These are phyloP conservation scores for Columba guinea DNA, from an alignment of 2,797 vertebrate genomes.

Conservation along the genomic window DNA sequence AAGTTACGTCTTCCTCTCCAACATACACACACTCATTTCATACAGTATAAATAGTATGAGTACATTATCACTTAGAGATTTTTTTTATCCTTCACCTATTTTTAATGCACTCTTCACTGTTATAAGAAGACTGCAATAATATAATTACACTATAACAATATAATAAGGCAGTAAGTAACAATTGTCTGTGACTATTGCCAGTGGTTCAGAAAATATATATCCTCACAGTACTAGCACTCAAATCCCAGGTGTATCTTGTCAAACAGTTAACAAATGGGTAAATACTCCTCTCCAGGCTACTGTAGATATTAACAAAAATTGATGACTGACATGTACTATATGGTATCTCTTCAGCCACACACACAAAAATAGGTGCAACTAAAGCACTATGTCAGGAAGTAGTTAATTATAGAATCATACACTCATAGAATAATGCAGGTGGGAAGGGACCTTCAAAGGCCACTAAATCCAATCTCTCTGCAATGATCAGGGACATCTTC, in stretches of 20 bases:
- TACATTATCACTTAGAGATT: fast-evolving
- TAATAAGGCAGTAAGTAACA: neutral
- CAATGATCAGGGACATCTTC: neutral
- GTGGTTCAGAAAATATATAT: neutral
- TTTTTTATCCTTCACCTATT: neutral
- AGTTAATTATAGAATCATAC: neutral
- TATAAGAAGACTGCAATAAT: neutral
- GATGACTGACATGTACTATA: fast-evolving
- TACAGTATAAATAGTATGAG: fast-evolving
- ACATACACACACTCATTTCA: neutral
- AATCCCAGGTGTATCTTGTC: neutral
- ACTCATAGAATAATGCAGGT: neutral
- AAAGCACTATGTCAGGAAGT: neutral
- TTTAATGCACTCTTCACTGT: neutral
- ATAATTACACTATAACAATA: neutral
- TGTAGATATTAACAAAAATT: neutral
- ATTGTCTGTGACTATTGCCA: neutral
- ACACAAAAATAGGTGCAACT: neutral
- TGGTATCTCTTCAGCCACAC: neutral
- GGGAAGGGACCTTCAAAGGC: neutral
- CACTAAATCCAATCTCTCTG: neutral
- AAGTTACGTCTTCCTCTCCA: neutral
- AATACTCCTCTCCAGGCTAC: neutral
- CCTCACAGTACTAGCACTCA: neutral
- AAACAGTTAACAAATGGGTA: neutral